Conservation (phyloP, 2,888 invertebrate genomes). For the Camponotus fellah region DNA sequence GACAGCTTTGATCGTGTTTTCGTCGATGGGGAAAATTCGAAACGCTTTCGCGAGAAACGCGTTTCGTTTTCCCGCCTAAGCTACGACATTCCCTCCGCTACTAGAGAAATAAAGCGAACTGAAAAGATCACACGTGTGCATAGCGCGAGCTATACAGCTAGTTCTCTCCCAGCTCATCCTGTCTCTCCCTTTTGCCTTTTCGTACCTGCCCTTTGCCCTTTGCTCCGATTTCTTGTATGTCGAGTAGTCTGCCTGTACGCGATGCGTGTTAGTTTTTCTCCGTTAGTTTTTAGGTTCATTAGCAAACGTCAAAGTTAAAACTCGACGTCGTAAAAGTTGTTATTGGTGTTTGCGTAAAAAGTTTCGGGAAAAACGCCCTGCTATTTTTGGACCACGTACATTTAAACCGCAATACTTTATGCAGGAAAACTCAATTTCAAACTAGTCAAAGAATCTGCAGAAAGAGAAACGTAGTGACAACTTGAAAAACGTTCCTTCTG, state of each 20-base stretch:
- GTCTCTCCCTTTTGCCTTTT: neutral
- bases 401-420: conserved; percentile 20
- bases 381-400: conserved; percentile 27
- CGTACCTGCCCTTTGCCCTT: neutral
- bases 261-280: conserved; percentile 44
- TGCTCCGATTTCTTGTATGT: conserved; percentile 47
- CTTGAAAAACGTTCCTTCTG: neutral
- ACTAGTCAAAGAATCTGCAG: conserved; percentile 42
- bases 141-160: conserved; percentile 6
- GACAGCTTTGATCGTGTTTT: conserved; percentile 71
- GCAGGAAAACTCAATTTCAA: conserved; percentile 44
- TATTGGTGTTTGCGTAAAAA: conserved; percentile 43
- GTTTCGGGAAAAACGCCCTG: conserved; percentile 22
- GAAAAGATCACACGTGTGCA: conserved; percentile 20
- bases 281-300: conserved; percentile 47
- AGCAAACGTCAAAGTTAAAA: conserved; percentile 54
- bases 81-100: conserved; percentile 16
- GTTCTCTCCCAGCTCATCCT: conserved; percentile 6
- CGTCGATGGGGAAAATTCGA: conserved; percentile 63
- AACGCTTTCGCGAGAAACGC: conserved; percentile 62
- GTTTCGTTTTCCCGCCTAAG: conserved; percentile 67
- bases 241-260: conserved; percentile 9
- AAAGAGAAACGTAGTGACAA: neutral
- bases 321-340: conserved; percentile 49
- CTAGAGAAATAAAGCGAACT: conserved; percentile 26